phyloP scores from a whole-genome alignment of 1,140 invertebrate species.

The Hetaerina americana region DNA sequence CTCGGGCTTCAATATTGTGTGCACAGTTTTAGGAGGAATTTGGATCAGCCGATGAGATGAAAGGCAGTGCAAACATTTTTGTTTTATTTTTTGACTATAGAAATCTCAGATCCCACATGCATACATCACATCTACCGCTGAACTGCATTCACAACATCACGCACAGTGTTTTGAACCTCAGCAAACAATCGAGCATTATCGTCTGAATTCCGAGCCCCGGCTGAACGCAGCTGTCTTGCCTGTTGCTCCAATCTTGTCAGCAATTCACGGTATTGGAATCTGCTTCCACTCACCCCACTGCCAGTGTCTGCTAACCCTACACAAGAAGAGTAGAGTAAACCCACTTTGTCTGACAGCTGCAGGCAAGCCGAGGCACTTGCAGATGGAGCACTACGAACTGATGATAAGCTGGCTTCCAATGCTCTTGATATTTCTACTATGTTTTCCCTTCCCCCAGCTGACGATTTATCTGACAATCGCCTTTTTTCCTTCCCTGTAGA shows the following conservation, averaged over 20 bases:
- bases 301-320: slow-evolving; percentile 55
- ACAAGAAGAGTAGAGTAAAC: slow-evolving; percentile 62
- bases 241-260: slow-evolving; percentile 67
- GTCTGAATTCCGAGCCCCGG: slow-evolving; percentile 48
- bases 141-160: slow-evolving; percentile 66
- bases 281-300: slow-evolving; percentile 18
- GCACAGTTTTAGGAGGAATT: no score
- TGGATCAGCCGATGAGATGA: not conserved
- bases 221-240: slow-evolving; percentile 56
- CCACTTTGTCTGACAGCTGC: slow-evolving; percentile 74
- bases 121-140: slow-evolving; percentile 45
- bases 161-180: slow-evolving; percentile 66
- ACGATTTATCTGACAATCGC: slow-evolving; percentile 17
- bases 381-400: slow-evolving; percentile 41
- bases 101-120: not conserved
- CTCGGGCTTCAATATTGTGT: not conserved
- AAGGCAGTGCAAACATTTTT: not conserved
- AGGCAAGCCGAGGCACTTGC: slow-evolving; percentile 55
- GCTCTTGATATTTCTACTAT: slow-evolving; percentile 55
- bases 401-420: slow-evolving; percentile 48
- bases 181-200: slow-evolving; percentile 52
- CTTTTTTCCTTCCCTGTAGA: slow-evolving; percentile 9
- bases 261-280: slow-evolving; percentile 79
- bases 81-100: not conserved
- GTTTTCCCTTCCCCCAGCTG: slow-evolving; percentile 37